Evolutionary conservation across 2,797 vertebrate genomes (phyloP).

Genomic region (Sphenodon punctatus): DNA sequence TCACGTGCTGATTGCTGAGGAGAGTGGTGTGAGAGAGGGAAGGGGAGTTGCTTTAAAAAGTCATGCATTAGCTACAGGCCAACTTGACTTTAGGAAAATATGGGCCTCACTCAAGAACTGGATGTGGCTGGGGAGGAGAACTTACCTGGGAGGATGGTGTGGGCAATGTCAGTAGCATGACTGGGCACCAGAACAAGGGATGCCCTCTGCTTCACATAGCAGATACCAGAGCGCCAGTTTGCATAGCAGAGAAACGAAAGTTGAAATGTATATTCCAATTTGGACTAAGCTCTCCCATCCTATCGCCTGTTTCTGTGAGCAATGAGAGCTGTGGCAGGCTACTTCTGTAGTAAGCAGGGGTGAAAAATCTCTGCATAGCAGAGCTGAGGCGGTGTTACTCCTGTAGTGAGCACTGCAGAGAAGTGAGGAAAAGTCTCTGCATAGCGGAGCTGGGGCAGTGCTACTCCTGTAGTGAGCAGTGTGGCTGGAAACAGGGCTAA

Average conservation of each 20-base stretch:
- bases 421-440: too few relatives aligned
- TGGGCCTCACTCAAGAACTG: background rate
- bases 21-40: too few relatives aligned
- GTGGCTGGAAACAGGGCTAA: too few relatives aligned
- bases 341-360: too few relatives aligned
- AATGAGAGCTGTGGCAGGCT: background rate
- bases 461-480: too few relatives aligned
- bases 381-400: too few relatives aligned
- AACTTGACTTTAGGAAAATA: background rate
- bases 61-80: background rate
- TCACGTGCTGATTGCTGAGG: fast-evolving
- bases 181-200: background rate
- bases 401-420: too few relatives aligned
- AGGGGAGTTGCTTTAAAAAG: too few relatives aligned
- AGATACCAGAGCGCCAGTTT: background rate
- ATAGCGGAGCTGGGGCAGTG: too few relatives aligned
- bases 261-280: background rate
- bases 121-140: background rate
- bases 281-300: background rate
- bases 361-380: too few relatives aligned
- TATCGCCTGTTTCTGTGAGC: background rate
- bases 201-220: background rate
- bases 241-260: background rate
- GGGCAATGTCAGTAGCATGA: too few relatives aligned
- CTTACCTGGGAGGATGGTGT: too few relatives aligned